Evolutionary conservation across 2,113 vertebrate genomes (phyloP).

Genomic region (Neomonachus schauinslandi): DNA sequence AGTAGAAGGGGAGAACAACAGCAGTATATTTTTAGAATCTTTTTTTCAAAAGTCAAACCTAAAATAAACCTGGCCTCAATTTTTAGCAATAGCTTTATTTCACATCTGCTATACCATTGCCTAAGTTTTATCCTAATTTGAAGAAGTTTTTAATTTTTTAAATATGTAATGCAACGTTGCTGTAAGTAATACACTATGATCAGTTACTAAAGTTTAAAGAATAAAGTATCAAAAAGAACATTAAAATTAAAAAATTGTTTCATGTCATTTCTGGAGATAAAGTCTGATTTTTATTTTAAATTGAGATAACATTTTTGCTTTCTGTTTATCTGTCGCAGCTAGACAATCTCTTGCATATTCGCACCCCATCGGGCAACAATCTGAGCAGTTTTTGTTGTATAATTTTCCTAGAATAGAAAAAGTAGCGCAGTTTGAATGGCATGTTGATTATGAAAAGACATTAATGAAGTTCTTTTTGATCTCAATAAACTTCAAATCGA

Average conservation of each 20-base stretch:
- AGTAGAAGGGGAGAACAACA: slow-evolving; percentile 39
- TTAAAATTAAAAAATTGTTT: slow-evolving; percentile 21
- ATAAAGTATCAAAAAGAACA: slow-evolving; percentile 38
- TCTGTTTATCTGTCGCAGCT: slow-evolving; percentile 68
- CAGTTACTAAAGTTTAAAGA: slow-evolving; percentile 15
- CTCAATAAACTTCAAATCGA: slow-evolving; percentile 52
- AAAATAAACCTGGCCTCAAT: slow-evolving; percentile 76
- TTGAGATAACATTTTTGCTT: slow-evolving; percentile 69
- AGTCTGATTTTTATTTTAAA: slow-evolving; percentile 68
- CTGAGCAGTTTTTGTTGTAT: slow-evolving; percentile 60
- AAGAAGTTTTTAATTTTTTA: slow-evolving; percentile 32
- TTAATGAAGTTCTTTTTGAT: slow-evolving; percentile 78
- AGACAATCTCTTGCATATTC: slow-evolving; percentile 72
- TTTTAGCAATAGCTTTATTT: slow-evolving; percentile 59
- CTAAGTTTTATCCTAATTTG: slow-evolving; percentile 50
- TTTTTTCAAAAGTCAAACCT: slow-evolving; percentile 61
- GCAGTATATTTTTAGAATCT: slow-evolving; percentile 69
- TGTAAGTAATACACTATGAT: neutral
- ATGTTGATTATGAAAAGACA: slow-evolving; percentile 72
- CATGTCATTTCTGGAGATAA: slow-evolving; percentile 33
- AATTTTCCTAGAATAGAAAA: slow-evolving; percentile 72
- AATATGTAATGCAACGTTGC: neutral
- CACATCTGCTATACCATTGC: neutral
- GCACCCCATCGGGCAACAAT: slow-evolving; percentile 64
- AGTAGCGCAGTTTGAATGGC: slow-evolving; percentile 69